phyloP scores from a whole-genome alignment of 1,140 invertebrate species.

The Aphelinus certus region DNA sequence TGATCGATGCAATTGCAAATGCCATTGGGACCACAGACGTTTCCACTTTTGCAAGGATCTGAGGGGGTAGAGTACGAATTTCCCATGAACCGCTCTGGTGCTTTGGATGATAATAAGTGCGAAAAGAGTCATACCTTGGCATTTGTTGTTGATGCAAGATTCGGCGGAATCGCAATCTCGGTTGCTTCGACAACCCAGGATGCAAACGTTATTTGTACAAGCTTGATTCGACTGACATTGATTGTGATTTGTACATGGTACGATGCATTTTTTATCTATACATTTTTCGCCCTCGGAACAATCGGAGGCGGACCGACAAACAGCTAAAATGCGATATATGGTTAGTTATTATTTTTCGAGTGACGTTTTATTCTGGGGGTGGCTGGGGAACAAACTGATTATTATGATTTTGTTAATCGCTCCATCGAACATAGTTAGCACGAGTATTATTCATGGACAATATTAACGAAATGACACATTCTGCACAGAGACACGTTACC shows the following conservation, averaged over 20 bases:
- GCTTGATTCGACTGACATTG: constrained; percentile 83
- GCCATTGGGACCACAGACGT: constrained; percentile 86
- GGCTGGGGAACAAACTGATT: neutral
- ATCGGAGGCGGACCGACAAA: constrained; percentile 80
- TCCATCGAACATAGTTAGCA: neutral
- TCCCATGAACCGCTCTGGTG: neutral
- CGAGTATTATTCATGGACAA: neutral
- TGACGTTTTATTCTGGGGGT: no score
- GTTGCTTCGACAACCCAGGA: constrained; percentile 83
- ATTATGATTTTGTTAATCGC: constrained; percentile 31
- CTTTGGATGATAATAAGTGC: constrained; percentile 8
- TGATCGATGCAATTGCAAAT: constrained; percentile 80
- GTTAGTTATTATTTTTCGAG: no score
- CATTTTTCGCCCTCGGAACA: constrained; percentile 85
- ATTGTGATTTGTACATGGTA: constrained; percentile 80
- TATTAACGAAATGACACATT: constrained; percentile 30
- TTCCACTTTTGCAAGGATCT: constrained; percentile 81
- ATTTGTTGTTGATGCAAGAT: constrained; percentile 85
- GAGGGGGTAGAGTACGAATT: constrained; percentile 5
- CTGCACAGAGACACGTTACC: neutral
- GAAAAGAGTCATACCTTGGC: constrained; percentile 66
- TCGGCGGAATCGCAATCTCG: constrained; percentile 79
- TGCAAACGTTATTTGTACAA: constrained; percentile 81
- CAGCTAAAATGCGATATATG: constrained; percentile 63
- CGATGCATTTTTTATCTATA: constrained; percentile 78